phyloP scores from a whole-genome alignment of 2,888 invertebrate genomes.

The Archaeoteleia sp. region DNA sequence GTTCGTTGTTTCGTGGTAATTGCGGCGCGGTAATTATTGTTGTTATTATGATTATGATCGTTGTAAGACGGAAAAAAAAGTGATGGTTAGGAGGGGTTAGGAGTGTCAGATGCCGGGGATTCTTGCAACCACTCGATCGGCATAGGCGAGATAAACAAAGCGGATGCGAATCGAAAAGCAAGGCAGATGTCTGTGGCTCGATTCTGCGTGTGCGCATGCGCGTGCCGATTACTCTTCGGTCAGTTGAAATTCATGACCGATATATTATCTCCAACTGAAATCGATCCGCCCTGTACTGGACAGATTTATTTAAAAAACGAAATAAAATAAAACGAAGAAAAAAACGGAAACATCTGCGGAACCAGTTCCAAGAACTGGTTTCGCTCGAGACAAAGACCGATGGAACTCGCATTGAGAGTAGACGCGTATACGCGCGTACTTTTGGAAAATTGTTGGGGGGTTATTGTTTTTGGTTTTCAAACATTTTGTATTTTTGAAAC shows the following conservation, averaged over 20 bases:
- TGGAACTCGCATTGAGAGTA: constrained; percentile 28
- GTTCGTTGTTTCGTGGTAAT: constrained; percentile 30
- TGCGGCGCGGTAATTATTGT: constrained; percentile 27
- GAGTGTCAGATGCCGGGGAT: constrained; percentile 31
- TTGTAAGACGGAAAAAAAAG: constrained; percentile 7
- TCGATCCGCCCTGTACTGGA: constrained; percentile 13
- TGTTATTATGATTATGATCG: constrained; percentile 8
- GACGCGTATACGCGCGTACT: constrained; percentile 17
- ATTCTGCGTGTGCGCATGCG: constrained; percentile 19
- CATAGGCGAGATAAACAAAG: constrained; percentile 38
- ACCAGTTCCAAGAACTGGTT: constrained; percentile 47
- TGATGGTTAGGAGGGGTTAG: constrained; percentile 7
- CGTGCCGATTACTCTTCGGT: constrained; percentile 16
- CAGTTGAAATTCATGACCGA: constrained; percentile 26
- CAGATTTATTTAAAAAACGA: constrained; percentile 37
- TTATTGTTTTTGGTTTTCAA: too few species aligned
- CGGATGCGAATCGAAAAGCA: background rate
- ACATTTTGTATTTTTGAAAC: too few species aligned
- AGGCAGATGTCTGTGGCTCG: background rate
- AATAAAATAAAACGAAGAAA: too few species aligned
- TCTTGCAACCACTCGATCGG: constrained; percentile 24
- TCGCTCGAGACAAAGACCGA: constrained; percentile 43
- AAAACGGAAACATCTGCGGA: constrained; percentile 49
- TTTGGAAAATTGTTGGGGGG: too few species aligned
- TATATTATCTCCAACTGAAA: constrained; percentile 26